A percentile compares a stretch with the other conserved stretches of the same genome.
phyloP scores from a whole-genome alignment of 2,888 invertebrate genomes.

The Morpho helenor region DNA sequence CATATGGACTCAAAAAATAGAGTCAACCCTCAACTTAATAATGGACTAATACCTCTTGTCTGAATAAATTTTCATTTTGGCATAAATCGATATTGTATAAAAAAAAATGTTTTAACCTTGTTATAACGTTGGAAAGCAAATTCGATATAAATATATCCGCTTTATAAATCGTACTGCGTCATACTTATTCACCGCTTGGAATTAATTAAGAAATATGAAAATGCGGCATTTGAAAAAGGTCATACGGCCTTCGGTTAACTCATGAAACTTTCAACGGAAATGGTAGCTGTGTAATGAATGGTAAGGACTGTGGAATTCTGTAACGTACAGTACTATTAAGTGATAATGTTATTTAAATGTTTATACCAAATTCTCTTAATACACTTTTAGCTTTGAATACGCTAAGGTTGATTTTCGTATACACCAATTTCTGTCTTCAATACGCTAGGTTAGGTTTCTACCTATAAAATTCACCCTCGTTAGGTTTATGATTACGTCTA shows the following conservation, averaged over 20 bases:
- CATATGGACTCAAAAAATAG: too few species aligned
- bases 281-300: slow-evolving; percentile 17
- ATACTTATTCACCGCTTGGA: slow-evolving; percentile 6
- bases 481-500: slow-evolving; percentile 24
- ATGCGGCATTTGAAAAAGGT: slow-evolving; percentile 21
- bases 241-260: slow-evolving; percentile 15
- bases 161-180: slow-evolving; percentile 15
- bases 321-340: slow-evolving; percentile 8
- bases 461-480: slow-evolving; percentile 31
- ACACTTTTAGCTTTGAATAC: too few species aligned
- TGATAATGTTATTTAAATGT: too few species aligned
- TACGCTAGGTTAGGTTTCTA: slow-evolving; percentile 14
- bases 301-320: slow-evolving; percentile 21
- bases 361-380: too few species aligned
- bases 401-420: slow-evolving; percentile 10
- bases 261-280: slow-evolving; percentile 18
- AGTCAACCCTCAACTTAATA: too few species aligned
- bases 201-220: slow-evolving; percentile 17
- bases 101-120: too few species aligned
- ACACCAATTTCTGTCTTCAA: slow-evolving; percentile 1
- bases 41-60: too few species aligned
- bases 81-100: too few species aligned
- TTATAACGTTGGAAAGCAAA: too few species aligned
- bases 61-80: too few species aligned
- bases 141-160: not conserved